phyloP scores from a whole-genome alignment of 2,797 vertebrate genomes.

The Xenops minutus region DNA sequence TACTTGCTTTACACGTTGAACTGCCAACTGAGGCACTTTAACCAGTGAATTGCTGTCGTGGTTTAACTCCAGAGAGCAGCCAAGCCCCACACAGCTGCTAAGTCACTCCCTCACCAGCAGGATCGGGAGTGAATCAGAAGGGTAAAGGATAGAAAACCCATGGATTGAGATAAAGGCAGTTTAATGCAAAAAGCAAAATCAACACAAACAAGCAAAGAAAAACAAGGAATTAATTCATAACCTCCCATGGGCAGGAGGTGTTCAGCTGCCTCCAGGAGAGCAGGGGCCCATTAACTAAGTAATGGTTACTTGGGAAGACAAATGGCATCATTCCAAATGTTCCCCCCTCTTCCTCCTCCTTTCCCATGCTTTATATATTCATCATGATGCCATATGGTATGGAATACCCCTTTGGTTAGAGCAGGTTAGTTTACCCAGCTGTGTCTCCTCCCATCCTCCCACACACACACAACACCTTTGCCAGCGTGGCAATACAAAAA shows the following conservation, averaged over 20 bases:
- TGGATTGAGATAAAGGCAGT: background rate
- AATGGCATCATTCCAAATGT: background rate
- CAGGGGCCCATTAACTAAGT: background rate
- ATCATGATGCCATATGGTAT: background rate
- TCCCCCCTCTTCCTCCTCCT: background rate
- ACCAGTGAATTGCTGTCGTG: rapidly evolving
- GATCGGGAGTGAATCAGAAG: background rate
- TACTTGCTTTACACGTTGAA: background rate
- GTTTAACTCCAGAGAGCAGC: background rate
- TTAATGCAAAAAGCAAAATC: background rate
- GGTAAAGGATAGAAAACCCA: background rate
- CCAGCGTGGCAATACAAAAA: rapidly evolving
- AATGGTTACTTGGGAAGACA: background rate
- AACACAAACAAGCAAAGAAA: rapidly evolving
- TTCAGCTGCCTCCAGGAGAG: background rate
- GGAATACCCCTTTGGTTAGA: background rate
- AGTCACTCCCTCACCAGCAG: background rate
- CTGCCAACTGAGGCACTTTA: background rate
- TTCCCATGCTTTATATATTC: background rate
- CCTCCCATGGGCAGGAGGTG: background rate
- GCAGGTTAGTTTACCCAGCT: background rate
- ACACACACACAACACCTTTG: background rate
- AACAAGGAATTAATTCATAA: background rate
- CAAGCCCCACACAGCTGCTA: rapidly evolving
- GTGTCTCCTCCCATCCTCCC: background rate